Base-by-base conservation (phyloP, 2,113 vertebrate species). In the Calidris pugnax region DNA sequence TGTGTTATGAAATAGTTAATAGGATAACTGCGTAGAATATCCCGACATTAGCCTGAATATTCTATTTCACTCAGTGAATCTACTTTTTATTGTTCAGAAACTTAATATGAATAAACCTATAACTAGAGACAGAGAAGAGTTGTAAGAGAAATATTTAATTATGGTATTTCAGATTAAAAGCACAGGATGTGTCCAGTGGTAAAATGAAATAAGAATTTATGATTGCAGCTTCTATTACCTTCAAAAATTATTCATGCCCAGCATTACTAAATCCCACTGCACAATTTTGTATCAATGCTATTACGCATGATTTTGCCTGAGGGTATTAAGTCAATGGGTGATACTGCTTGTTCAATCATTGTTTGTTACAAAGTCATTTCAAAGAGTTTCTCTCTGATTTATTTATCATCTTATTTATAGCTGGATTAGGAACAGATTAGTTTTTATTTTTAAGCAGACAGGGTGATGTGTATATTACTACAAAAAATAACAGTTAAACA, bases 321-420 rank as follows among this genome's bases (percentile, higher is more conserved):
- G 87, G 96, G 76, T 95, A 85, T 91, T 51, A 53, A 94, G 69
- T 89, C 84, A 90, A 83, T 48, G 73, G 56, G n/a, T 95, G 92
- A 87, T 91, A 77, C 78, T 95, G 86, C 62, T 95, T 95, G 96
- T 96, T 91, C 89, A 97, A 91, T 97, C 95, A 89, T 74, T 68
- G 43, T 91, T 95, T 91, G 62, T 94, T 95, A 80, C 85, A 96
- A 95, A 96, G 77, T 72, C 41, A 96, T 97, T 97, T 97, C 80
- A 95, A 64, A 93, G 71, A 86, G 91, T 77, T 67, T 56, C 23
- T 35, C 74, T 90, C 92, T 95, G 85, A 93, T 84, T 89, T 92
- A 95, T 97, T 95, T 97, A 74, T 87, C 66, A 66, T 96, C 32
- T 87, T 93, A 80, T 95, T 95, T 97, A 88, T 92, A 86, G 76